These are phyloP conservation scores for Guaruba guarouba DNA, from an alignment of 2,113 vertebrate species.

Conservation along the genomic window DNA sequence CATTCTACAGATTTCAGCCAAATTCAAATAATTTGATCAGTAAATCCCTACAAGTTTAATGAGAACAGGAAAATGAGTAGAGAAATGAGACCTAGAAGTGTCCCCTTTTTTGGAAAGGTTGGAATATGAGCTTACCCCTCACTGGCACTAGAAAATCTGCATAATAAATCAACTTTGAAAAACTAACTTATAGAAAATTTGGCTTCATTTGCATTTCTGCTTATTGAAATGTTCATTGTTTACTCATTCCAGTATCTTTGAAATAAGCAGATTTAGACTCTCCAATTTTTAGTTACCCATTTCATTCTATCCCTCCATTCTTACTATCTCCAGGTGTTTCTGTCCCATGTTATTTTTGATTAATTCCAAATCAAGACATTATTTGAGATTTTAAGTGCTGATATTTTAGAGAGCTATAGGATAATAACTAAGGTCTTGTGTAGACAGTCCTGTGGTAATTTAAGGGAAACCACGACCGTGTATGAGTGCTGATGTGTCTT, in stretches of 20 bases:
- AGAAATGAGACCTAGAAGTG: background rate
- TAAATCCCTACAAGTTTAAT: background rate
- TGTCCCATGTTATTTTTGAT: background rate
- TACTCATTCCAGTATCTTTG: background rate
- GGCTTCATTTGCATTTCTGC: background rate
- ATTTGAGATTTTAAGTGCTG: background rate
- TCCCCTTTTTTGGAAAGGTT: background rate
- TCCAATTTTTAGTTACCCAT: background rate
- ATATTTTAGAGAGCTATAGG: background rate
- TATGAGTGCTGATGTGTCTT: background rate
- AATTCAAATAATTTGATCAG: background rate
- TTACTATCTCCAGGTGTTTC: background rate
- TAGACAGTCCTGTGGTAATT: background rate
- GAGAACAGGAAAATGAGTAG: background rate
- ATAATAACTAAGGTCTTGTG: background rate
- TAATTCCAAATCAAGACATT: background rate
- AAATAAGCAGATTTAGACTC: background rate
- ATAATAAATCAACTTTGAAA: background rate
- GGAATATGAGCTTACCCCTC: background rate
- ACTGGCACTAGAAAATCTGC: background rate
- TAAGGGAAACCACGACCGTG: background rate
- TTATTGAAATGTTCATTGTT: background rate
- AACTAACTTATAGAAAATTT: background rate
- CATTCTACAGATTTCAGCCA: background rate
- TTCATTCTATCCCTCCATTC: background rate